Percentiles rank a stretch among this genome's conserved stretches.
phyloP scores from a whole-genome alignment of 1,140 invertebrate genomes.

The Zaprionus tsacasi region DNA sequence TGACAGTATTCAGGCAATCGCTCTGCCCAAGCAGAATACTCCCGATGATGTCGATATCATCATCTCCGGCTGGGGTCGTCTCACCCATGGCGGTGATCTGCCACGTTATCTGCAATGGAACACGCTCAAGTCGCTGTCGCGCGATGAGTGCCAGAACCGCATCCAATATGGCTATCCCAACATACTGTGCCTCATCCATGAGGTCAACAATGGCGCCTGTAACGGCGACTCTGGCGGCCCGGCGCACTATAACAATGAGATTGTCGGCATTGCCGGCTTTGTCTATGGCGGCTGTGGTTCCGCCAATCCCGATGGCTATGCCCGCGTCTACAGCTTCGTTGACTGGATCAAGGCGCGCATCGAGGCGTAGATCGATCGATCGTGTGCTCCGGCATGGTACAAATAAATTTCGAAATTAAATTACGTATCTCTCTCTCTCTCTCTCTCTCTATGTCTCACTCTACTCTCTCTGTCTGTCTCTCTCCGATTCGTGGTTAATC shows the following conservation, averaged over 20 bases:
- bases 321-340: slow-evolving; percentile 82
- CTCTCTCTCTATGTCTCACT: not conserved
- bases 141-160: slow-evolving; percentile 27
- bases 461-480: not conserved
- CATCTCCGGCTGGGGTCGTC: slow-evolving; percentile 85
- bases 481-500: not conserved
- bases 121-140: slow-evolving; percentile 51
- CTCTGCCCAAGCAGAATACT: slow-evolving; percentile 62
- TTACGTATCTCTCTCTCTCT: not conserved
- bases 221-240: slow-evolving; percentile 75
- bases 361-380: slow-evolving; percentile 8
- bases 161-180: slow-evolving; percentile 38
- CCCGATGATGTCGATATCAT: slow-evolving; percentile 55
- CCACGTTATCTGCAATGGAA: slow-evolving; percentile 67
- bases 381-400: not conserved
- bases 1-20: slow-evolving; percentile 74
- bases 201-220: slow-evolving; percentile 61
- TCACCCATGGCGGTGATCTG: slow-evolving; percentile 58
- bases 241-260: slow-evolving; percentile 61
- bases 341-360: slow-evolving; percentile 83
- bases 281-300: slow-evolving; percentile 61
- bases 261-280: slow-evolving; percentile 73
- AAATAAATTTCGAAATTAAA: not conserved
- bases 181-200: slow-evolving; percentile 65
- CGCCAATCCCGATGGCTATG: slow-evolving; percentile 86